Base-by-base conservation (phyloP, 2,888 invertebrate species). In the Agrotis puta region DNA sequence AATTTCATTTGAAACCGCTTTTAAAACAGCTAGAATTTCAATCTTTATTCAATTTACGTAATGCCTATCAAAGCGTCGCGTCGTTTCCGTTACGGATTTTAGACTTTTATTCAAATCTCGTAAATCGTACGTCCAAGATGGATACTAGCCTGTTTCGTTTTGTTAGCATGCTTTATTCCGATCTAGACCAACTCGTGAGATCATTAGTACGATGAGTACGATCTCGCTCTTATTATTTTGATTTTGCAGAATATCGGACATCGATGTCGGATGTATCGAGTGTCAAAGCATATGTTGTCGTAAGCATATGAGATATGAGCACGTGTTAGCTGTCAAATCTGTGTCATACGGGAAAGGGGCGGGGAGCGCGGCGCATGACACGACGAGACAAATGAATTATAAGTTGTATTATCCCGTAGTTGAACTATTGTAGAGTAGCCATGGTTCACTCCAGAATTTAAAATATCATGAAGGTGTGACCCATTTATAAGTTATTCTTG, bases 241-340 rank as follows among this genome's bases (percentile, higher is more conserved):
- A 27, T 18, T 18, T 11, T 16, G 27, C 27, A 27, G 27, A 54
- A 54, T 54, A 54, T 18, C 18, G 54, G 11, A 39, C 39, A 54
- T 48, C 53, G 18, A 43, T 43, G 33, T 56, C 27, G 22, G 43
- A 27, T 43, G 3, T 22, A 20, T 56, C 14, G n/a, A 33, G 3
- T 27, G 1, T 48, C 13, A 22, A 33, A 47, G 39, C 20, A 11
- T 24, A 5, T 47, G 39, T 11, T 27, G 14, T 27, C 6, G 7
- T 22, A 24, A 22, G 51, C n/a, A 33, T 48, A 53, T 53, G 39
- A 54, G 39, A 69, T 3, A 22, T 33, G 77, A 14, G 48, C 53
- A 77, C 48, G 20, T 77, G 73, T 45, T 43, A 24, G 56, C 24
- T 61, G 78, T 78, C 74, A 47, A 47, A 51, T 57, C 14, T 61